phyloP scores from a whole-genome alignment of 2,113 vertebrate genomes.

The Laticauda colubrina region DNA sequence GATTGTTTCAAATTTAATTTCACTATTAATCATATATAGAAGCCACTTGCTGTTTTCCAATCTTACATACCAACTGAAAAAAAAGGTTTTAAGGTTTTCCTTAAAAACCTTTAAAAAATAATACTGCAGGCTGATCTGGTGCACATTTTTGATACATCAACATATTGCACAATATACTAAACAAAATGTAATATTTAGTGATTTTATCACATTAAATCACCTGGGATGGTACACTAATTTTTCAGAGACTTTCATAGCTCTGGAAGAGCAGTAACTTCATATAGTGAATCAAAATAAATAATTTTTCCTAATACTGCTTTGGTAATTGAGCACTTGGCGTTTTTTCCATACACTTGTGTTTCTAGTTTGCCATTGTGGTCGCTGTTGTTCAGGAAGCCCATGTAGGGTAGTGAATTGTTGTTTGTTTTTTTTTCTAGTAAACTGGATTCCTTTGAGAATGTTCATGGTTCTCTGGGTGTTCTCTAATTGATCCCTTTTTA shows the following conservation, averaged over 20 bases:
- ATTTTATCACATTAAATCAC: neutral
- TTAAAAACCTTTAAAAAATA: neutral
- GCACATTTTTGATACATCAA: neutral
- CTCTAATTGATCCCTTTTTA: neutral
- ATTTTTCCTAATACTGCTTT: neutral
- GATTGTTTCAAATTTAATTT: slow-evolving; percentile 46
- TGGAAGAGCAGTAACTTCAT: neutral
- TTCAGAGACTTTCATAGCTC: neutral
- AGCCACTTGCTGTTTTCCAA: slow-evolving; percentile 53
- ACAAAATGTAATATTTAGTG: neutral
- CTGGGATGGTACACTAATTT: neutral
- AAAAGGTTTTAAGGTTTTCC: neutral
- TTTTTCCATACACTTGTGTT: neutral
- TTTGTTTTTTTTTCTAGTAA: neutral
- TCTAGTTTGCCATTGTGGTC: neutral
- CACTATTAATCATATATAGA: slow-evolving; percentile 60
- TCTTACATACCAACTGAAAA: slow-evolving; percentile 50
- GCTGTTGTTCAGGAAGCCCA: neutral
- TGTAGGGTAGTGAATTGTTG: neutral
- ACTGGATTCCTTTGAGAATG: neutral
- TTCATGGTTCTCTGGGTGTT: neutral
- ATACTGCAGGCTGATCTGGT: neutral
- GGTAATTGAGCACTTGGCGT: neutral
- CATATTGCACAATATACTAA: neutral
- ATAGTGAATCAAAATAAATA: neutral